A percentile compares a stretch with the other conserved stretches of the same genome.
Evolutionary conservation across 1,140 invertebrate species (phyloP).

Genomic region (Paramacrobiotus metropolitanus): DNA sequence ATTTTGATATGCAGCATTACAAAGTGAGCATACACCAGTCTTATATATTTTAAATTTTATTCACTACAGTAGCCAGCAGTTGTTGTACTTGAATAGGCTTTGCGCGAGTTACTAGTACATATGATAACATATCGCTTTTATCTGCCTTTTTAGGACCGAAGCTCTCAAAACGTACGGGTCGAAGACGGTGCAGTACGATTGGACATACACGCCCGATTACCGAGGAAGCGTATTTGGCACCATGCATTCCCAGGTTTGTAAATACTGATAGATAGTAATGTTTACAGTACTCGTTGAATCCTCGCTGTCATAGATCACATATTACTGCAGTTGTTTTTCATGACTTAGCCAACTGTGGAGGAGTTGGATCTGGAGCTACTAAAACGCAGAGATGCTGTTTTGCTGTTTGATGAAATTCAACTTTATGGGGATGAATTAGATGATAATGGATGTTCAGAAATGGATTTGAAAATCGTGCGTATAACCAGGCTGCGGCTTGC

Average conservation of each 20-base stretch:
- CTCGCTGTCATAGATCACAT: constrained; percentile 7
- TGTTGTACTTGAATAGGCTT: no score
- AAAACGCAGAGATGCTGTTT: constrained; percentile 64
- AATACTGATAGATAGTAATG: no score
- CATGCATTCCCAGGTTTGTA: neutral
- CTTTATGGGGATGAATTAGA: constrained; percentile 95
- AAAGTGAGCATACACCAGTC: no score
- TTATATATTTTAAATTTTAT: no score
- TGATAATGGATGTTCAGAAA: constrained; percentile 77
- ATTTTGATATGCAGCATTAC: no score
- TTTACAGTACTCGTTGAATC: no score
- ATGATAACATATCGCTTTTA: no score
- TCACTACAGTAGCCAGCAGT: no score
- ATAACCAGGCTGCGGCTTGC: no score
- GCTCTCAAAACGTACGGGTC: neutral
- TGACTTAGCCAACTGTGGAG: constrained; percentile 36
- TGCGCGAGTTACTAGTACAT: no score
- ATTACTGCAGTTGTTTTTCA: constrained; percentile 9
- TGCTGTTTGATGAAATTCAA: constrained; percentile 77
- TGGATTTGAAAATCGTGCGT: constrained; percentile 79
- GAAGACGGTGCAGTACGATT: constrained; percentile 51
- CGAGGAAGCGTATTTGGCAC: constrained; percentile 46
- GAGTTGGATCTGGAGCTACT: constrained; percentile 70
- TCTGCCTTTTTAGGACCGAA: constrained; percentile 25
- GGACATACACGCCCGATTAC: constrained; percentile 90